Percentiles rank a stretch among this genome's conserved stretches.
These are phyloP conservation scores for Albula goreensis DNA, from an alignment of 2,113 vertebrate species.

Conservation along the genomic window DNA sequence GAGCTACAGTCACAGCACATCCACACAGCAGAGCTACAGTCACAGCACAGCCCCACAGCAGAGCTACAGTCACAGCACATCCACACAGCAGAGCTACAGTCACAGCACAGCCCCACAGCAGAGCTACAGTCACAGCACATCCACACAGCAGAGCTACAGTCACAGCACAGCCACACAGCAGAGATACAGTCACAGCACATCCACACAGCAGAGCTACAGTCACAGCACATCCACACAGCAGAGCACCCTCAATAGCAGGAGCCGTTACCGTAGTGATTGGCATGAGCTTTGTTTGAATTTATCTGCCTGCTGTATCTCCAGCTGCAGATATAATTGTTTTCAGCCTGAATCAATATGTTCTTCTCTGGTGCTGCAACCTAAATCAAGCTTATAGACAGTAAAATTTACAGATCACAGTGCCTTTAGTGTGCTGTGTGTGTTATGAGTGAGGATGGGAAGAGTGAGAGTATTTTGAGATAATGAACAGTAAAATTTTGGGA, in stretches of 20 bases:
- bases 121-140: too few relatives aligned
- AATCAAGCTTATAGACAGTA: neutral
- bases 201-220: neutral
- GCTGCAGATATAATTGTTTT: neutral
- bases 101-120: neutral
- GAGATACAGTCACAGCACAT: too few relatives aligned
- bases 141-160: too few relatives aligned
- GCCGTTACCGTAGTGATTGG: neutral
- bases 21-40: too few relatives aligned
- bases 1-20: too few relatives aligned
- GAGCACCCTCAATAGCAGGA: neutral
- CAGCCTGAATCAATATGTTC: neutral
- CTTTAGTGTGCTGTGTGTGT: neutral
- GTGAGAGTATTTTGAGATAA: neutral
- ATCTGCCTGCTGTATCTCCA: neutral
- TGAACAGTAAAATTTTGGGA: neutral
- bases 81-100: neutral
- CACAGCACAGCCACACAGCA: too few relatives aligned
- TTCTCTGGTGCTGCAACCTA: neutral
- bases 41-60: too few relatives aligned
- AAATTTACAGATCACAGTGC: neutral
- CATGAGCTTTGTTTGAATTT: neutral
- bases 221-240: neutral
- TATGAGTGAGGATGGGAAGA: too few relatives aligned
- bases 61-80: too few relatives aligned